Percentiles rank a stretch among this genome's conserved stretches.
phyloP scores from a whole-genome alignment of 2,797 vertebrate genomes.

The Enteromius afrohamiltoni region DNA sequence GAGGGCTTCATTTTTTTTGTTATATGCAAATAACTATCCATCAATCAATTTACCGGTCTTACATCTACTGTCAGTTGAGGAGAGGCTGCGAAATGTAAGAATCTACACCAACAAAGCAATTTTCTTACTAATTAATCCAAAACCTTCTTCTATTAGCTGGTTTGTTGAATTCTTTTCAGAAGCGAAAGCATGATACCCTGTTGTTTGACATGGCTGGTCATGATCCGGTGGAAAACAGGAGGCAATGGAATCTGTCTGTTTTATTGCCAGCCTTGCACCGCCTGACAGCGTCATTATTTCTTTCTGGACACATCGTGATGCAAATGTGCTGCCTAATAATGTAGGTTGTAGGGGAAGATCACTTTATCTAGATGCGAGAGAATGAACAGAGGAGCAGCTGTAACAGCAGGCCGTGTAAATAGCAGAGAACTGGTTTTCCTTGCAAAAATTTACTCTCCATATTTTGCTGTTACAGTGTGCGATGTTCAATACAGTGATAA shows the following conservation, averaged over 20 bases:
- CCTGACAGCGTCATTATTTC: constrained; percentile 78
- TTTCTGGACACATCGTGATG: constrained; percentile 66
- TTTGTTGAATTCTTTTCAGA: constrained; percentile 81
- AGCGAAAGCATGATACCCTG: constrained; percentile 78
- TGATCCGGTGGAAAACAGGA: constrained; percentile 71
- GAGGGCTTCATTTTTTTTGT: constrained; percentile 76
- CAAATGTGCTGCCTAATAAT: constrained; percentile 61
- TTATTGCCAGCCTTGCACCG: constrained; percentile 73
- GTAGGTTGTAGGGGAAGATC: constrained; percentile 51
- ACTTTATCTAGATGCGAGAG: constrained; percentile 44
- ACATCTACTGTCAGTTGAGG: constrained; percentile 78
- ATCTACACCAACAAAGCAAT: constrained; percentile 78
- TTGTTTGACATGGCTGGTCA: constrained; percentile 79
- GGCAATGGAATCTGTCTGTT: constrained; percentile 73
- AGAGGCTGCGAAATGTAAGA: constrained; percentile 81
- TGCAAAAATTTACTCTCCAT: neutral
- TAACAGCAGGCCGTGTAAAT: constrained; percentile 40
- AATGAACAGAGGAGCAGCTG: constrained; percentile 44
- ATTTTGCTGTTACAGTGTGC: neutral
- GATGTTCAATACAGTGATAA: neutral
- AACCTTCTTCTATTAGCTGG: constrained; percentile 81
- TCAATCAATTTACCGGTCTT: constrained; percentile 81
- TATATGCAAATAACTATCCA: constrained; percentile 83
- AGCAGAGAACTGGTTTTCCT: constrained; percentile 3
- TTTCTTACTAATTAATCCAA: constrained; percentile 80